Base-by-base conservation (phyloP, 2,797 vertebrate genomes). In the Salarias fasciatus region DNA sequence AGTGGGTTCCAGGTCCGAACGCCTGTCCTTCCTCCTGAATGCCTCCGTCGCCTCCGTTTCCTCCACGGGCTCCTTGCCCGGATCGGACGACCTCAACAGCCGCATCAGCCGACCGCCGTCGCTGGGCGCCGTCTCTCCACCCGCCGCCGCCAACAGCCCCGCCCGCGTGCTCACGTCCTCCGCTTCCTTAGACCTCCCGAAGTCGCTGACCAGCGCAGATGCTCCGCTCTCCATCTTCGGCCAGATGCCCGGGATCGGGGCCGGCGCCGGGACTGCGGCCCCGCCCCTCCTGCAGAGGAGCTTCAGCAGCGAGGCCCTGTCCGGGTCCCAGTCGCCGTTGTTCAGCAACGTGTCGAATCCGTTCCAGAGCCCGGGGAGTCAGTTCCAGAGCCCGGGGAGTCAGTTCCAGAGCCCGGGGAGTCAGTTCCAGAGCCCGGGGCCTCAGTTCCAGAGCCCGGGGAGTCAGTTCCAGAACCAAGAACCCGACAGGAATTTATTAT, bases 221-320 rank as follows among this genome's bases (percentile, higher is more conserved):
- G 42, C 69, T 0, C 54, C 79, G 1, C 12, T 63, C 0, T 53
- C 76, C 3, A 18, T 51, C 51, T 80, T 75, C 35, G 33, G 74
- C 29, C 80, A 71, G 28, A 37, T 63, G 0, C 53, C 52, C 8
- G 63, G 61, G 13, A 44, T 24, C 12, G 57, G 75, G 29, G 44
- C 41, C 2, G 67, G 77, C 2, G 8, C 30, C 0, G 52, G 66
- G 2, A 14, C 56, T 2, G 5, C 49, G 5, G 11, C 43, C 6
- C 11, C 61, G 6, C 38, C 74, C 6, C 36, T 72, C 41, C 74
- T 92, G 60, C 92, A 92, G 65, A 86, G 81, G 67, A 91, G 66
- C 78, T 69, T 86, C 63, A 91, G 82, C 45, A 28, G 7, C 0
- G 89, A 92, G 2, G 52, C 64, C 4, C 3, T 33, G 0, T 3